These are phyloP conservation scores for Aromia moschata DNA, from an alignment of 2,888 invertebrate species.

Conservation along the genomic window DNA sequence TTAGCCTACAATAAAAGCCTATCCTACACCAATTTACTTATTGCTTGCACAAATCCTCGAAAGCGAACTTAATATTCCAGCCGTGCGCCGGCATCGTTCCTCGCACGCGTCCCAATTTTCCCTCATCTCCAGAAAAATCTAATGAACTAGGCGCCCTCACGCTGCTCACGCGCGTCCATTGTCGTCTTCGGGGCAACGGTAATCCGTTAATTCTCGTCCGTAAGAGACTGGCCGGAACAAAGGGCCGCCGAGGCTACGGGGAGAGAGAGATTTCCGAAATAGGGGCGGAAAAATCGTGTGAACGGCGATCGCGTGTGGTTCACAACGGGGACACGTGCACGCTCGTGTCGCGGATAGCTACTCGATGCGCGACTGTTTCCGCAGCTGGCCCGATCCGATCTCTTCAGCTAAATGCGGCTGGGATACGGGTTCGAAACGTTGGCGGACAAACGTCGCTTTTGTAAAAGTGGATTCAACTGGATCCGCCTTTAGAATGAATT, in stretches of 20 bases:
- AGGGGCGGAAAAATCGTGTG: slow-evolving; percentile 53
- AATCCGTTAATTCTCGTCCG: slow-evolving; percentile 37
- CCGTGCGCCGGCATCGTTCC: not conserved
- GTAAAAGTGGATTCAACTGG: too few relatives aligned
- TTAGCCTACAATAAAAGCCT: too few relatives aligned
- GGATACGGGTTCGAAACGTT: too few relatives aligned
- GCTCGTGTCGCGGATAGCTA: slow-evolving; percentile 49
- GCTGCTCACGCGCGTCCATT: slow-evolving; percentile 23
- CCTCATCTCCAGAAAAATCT: slow-evolving; percentile 32
- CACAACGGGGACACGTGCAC: slow-evolving; percentile 57
- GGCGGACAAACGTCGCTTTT: too few relatives aligned
- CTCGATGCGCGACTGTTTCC: slow-evolving; percentile 38
- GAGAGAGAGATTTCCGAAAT: slow-evolving; percentile 38
- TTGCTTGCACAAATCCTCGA: not conserved
- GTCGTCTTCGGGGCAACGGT: slow-evolving; percentile 27
- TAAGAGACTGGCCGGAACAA: slow-evolving; percentile 27
- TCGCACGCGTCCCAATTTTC: slow-evolving; percentile 33
- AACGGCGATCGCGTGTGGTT: slow-evolving; percentile 57
- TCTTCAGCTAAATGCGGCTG: too few relatives aligned
- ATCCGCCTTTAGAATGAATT: too few relatives aligned
- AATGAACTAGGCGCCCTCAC: slow-evolving; percentile 37
- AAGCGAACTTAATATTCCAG: not conserved
- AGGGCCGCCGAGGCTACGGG: slow-evolving; percentile 29
- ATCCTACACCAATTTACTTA: too few relatives aligned
- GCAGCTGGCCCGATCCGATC: slow-evolving; percentile 40